These are phyloP conservation scores for Lanius collurio DNA, from an alignment of 2,113 vertebrate genomes.

Conservation along the genomic window DNA sequence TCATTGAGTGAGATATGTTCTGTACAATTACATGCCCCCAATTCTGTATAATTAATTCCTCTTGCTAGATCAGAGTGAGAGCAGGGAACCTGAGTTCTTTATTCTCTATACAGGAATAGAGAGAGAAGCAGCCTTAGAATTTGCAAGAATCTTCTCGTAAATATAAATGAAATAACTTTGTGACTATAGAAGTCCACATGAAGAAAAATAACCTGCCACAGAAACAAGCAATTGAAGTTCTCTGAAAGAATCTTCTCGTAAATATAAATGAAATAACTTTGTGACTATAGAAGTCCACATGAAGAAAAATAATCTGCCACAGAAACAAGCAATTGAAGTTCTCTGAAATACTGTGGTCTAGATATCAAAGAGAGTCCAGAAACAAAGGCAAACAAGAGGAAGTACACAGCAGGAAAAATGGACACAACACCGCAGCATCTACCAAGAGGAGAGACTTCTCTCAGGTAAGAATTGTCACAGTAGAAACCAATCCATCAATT, in stretches of 20 bases:
- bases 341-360: not conserved
- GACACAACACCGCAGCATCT: not conserved
- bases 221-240: not conserved
- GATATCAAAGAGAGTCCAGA: not conserved
- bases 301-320: not conserved
- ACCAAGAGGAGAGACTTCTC: not conserved
- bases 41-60: not conserved
- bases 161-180: not conserved
- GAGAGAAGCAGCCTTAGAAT: not conserved
- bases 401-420: not conserved
- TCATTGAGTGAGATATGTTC: not conserved
- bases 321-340: not conserved
- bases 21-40: too few relatives aligned
- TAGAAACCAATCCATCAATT: not conserved
- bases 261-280: not conserved
- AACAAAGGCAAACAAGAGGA: not conserved
- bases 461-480: not conserved
- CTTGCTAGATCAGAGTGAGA: not conserved
- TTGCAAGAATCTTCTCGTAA: not conserved
- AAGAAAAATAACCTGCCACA: not conserved
- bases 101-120: not conserved
- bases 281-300: not conserved
- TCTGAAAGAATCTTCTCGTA: not conserved
- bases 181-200: not conserved
- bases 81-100: not conserved